These are phyloP conservation scores for Oxygymnocypris stewartii DNA, from an alignment of 2,113 vertebrate genomes.

Conservation along the genomic window DNA sequence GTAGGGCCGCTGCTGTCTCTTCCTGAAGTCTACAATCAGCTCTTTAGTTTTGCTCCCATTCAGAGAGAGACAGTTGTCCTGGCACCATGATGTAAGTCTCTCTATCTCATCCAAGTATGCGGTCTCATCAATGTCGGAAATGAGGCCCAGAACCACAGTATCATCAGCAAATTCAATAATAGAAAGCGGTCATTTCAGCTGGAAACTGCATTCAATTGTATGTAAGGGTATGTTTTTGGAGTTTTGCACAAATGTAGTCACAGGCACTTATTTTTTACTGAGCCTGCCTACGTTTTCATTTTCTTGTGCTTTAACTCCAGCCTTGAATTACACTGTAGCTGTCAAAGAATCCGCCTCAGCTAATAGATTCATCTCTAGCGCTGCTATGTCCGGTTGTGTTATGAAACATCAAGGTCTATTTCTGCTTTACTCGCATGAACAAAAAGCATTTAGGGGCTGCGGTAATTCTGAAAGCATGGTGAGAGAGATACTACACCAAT, in stretches of 20 bases:
- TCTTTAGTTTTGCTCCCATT: no score
- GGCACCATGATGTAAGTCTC: no score
- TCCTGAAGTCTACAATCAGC: no score
- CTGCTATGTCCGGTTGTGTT: constrained; percentile 49
- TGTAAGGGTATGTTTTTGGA: neutral
- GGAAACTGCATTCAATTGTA: neutral
- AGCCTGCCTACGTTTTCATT: constrained; percentile 8
- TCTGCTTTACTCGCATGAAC: constrained; percentile 55
- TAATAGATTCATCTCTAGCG: constrained; percentile 57
- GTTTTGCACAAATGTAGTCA: neutral
- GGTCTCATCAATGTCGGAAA: no score
- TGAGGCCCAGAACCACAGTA: no score
- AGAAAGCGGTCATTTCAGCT: neutral
- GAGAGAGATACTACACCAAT: constrained; percentile 51
- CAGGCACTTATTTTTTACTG: neutral
- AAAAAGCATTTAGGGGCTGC: constrained; percentile 61
- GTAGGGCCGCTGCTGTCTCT: no score
- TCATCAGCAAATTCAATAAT: no score
- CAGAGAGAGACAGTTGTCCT: no score
- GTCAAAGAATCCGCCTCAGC: constrained; percentile 51
- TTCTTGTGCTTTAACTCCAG: constrained; percentile 40
- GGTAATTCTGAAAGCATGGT: constrained; percentile 58
- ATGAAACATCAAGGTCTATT: constrained; percentile 70
- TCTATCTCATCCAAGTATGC: no score
- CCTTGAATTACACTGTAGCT: constrained; percentile 61